Evolutionary conservation across 2,797 vertebrate genomes (phyloP).

Genomic region (Mormyrus proboscirostris): DNA sequence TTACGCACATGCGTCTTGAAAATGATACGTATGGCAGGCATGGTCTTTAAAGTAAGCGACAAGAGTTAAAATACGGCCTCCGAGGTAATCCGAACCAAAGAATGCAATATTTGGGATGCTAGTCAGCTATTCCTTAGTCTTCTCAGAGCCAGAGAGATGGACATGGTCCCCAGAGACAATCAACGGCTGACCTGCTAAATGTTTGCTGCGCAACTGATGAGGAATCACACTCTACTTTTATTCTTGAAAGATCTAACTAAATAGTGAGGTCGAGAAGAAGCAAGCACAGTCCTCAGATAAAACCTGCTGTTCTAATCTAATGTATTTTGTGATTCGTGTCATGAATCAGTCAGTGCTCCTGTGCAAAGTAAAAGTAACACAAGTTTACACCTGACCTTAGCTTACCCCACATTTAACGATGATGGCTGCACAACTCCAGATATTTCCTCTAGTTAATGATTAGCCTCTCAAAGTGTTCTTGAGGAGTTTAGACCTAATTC

Average conservation of each 20-base stretch:
- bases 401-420: not conserved
- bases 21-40: slow-evolving; percentile 8
- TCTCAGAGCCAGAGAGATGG: not conserved
- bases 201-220: not conserved
- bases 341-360: not conserved
- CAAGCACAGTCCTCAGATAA: not conserved
- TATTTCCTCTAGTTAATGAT: not conserved
- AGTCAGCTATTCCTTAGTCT: not conserved
- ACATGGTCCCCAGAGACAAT: not conserved
- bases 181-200: not conserved
- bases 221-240: not conserved
- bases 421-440: not conserved
- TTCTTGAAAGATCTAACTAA: not conserved
- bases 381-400: not conserved
- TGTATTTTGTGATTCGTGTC: not conserved
- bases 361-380: not conserved
- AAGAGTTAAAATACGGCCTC: slow-evolving; percentile 15
- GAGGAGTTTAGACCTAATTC: not conserved
- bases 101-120: not conserved
- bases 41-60: slow-evolving; percentile 13
- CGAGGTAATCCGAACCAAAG: slow-evolving; percentile 8
- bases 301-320: not conserved
- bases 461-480: not conserved
- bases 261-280: not conserved
- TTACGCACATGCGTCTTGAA: slow-evolving; percentile 2